Percentiles rank a stretch among this genome's conserved stretches.
phyloP scores from a whole-genome alignment of 2,113 vertebrate species.

The Cyanoderma ruficeps region DNA sequence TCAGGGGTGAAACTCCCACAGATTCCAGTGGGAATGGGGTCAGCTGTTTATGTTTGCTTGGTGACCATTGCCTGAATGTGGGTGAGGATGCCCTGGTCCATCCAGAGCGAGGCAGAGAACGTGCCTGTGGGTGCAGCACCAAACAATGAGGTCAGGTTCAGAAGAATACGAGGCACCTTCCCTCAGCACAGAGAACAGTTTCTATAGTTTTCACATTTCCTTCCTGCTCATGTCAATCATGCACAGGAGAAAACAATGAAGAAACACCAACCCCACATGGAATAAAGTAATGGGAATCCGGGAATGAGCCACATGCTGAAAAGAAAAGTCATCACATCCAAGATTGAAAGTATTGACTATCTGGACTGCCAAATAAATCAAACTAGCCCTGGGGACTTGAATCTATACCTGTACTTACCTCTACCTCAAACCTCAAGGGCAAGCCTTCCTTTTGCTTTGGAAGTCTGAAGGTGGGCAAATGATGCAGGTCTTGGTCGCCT shows the following conservation, averaged over 20 bases:
- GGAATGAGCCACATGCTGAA: not conserved
- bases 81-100: not conserved
- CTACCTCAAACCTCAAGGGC: slow-evolving; percentile 23
- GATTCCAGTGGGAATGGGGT: not conserved
- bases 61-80: not conserved
- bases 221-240: slow-evolving; percentile 43
- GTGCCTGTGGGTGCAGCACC: not conserved
- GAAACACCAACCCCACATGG: not conserved
- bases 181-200: not conserved
- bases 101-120: not conserved
- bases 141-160: slow-evolving; percentile 14
- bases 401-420: slow-evolving; percentile 6
- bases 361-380: slow-evolving; percentile 25
- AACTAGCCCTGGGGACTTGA: not conserved
- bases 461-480: not conserved
- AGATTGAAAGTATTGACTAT: not conserved
- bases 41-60: not conserved
- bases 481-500: not conserved
- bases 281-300: not conserved
- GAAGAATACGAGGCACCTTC: slow-evolving; percentile 43
- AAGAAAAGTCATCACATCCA: not conserved
- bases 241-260: slow-evolving; percentile 21
- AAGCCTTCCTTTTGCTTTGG: slow-evolving; percentile 18
- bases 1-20: not conserved
- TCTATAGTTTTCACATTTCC: slow-evolving; percentile 53